Base-by-base conservation (phyloP, 2,797 vertebrate genomes). In the Orestias chungarensis region DNA sequence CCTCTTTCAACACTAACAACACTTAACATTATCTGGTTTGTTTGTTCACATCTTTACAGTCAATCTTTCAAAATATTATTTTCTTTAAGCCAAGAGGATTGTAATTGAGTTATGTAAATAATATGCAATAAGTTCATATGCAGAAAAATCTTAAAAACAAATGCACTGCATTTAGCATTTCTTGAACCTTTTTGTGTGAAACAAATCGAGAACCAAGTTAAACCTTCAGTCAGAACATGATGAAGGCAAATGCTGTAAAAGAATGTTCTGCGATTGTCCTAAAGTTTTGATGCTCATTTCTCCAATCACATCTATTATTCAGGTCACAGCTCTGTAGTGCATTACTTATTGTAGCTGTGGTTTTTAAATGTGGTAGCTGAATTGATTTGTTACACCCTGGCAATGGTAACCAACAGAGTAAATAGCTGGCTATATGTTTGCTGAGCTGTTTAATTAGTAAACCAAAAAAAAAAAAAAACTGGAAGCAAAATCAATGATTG, bases 371-470 rank as follows among this genome's bases (percentile, higher is more conserved):
- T 83, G 87, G 84, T 66, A 81, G 81, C 73, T 75, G 33, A 82
- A 90, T 86, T 90, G 89, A 93, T 88, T 89, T 86, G 78, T 78
- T 70, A 88, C 80, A 80, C 68, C 59, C 66, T 77, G 82, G 78
- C 12, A 64, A 77, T 83, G 87, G 88, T 90, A 91, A 88, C 74
- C 78, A 69, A 64, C 82, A 84, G 86, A 92, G 89, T 78, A 86
- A 88, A 91, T 9, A 65, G 75, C 64, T 59, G 71, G 69, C 78
- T 75, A 73, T 75, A 75, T 82, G 71, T 78, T 78, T 83, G 75
- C 76, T 71, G 76, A 55, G 80, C 79, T 88, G 86, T 88, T 89
- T 92, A 89, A 93, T 91, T 92, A 89, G 86, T 86, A 77, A 86
- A 80, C 79, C 80, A 83, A 90, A 87, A 72, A 89, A 80, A 85